phyloP scores from a whole-genome alignment of 1,140 invertebrate species.

The Dryas iulia region DNA sequence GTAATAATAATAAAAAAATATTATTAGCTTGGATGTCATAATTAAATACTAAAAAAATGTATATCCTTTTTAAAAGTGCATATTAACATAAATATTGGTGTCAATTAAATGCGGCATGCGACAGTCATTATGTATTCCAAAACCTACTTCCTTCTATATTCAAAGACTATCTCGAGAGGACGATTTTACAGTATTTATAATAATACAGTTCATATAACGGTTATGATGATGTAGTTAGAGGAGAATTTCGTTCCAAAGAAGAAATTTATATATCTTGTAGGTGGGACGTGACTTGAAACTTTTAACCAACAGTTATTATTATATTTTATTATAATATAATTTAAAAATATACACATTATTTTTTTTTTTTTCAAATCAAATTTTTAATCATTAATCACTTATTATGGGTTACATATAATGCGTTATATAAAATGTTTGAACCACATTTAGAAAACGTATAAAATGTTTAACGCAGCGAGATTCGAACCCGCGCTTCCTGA shows the following conservation, averaged over 20 bases:
- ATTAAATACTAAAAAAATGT: not conserved
- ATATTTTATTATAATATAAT: too few species aligned
- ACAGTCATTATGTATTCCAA: conserved; percentile 38
- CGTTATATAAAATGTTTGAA: too few species aligned
- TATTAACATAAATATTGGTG: conserved; percentile 64
- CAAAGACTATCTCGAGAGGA: conserved; percentile 16
- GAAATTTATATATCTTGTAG: conserved; percentile 37
- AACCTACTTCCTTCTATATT: conserved; percentile 39
- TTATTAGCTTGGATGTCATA: too few species aligned
- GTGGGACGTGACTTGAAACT: conserved; percentile 43
- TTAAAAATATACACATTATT: not conserved
- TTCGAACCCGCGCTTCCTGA: too few species aligned
- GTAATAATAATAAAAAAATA: too few species aligned
- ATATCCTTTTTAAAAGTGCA: not conserved
- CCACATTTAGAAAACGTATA: too few species aligned
- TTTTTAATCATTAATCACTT: not conserved
- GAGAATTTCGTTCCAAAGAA: conserved; percentile 43
- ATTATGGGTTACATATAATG: too few species aligned
- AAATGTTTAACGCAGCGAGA: too few species aligned
- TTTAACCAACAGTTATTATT: conserved; percentile 17
- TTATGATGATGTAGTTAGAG: conserved; percentile 48
- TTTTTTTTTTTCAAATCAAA: not conserved
- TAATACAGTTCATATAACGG: conserved; percentile 52
- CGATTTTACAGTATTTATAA: conserved; percentile 36
- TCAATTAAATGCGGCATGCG: conserved; percentile 64